Base-by-base conservation (phyloP, 2,797 vertebrate genomes). In the Sebastes melanostomus region DNA sequence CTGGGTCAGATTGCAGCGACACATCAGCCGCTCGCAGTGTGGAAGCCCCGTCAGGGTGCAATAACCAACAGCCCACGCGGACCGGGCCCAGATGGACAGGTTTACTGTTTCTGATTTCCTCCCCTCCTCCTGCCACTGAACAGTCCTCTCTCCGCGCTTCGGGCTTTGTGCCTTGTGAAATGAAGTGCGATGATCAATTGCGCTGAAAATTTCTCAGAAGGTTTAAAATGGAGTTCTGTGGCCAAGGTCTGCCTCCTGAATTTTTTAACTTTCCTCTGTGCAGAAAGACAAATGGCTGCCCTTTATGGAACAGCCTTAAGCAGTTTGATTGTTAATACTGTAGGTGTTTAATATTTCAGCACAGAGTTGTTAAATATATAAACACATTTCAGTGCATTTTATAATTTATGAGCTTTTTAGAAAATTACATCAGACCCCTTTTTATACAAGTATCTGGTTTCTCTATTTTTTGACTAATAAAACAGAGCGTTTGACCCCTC, bases 171-270 rank as follows among this genome's bases (percentile, higher is more conserved):
- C 83, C 89, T 72, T 65, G 89, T 87, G 92, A 93, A 94, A 89
- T 92, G 88, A 93, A 89, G 89, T 90, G 89, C 38, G 50, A 89
- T 93, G 92, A 95, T 94, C 93, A 95, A 91, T 91, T 90, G 93
- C 65, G 70, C 88, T 87, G 90, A 93, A 93, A 86, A 93, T 92
- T 89, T 91, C 89, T 88, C 84, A n/a, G 68, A 92, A 85, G 90
- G 87, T 92, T 92, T 91, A 80, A 94, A 91, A 90, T 90, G 88
- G 91, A 92, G 93, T 76, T 91, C 76, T 60, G 87, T 54, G 83
- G 84, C 68, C 66, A 22, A 4, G n/a, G 82, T 70, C 85, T 82
- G 72, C 88, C 83, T 91, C 72, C 77, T 91, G 87, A 92, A 92
- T 94, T 85, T 92, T 91, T 92, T 83, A 86, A 86, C 85, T 91